Base-by-base conservation (phyloP, 2,113 vertebrate species). In the Lepus europaeus region DNA sequence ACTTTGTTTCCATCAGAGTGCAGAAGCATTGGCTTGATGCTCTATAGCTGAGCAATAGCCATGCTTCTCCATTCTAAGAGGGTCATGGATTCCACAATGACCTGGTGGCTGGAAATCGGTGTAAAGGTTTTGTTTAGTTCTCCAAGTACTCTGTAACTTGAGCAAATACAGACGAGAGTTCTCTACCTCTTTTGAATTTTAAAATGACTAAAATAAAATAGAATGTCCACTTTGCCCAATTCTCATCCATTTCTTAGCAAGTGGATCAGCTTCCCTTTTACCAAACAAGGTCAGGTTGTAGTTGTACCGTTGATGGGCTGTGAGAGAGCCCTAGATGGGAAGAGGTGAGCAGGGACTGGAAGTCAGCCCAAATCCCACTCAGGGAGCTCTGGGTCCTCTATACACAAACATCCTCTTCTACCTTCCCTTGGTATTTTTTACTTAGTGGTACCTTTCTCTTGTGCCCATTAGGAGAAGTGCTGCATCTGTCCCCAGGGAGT, bases 141-240 rank as follows among this genome's bases (percentile, higher is more conserved):
- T 51, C 29, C 11, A 20, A 92, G 39, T 64, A 51, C 23, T 80
- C 88, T 92, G 83, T 83, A 64, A 79, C 33, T 85, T 83, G 20
- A 76, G 49, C 6, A 89, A 93, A 95, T 36, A 91, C 17, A 91
- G 39, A 94, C 13, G 73, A 12, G 70, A 80, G 64, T 31, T 84
- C 74, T 63, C 76, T 5, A 66, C 49, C 45, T 86, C 63, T 66
- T 88, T 61, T 80, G 89, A 96, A 83, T 86, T 93, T 92, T 64
- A 86, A 95, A 91, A 85, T 81, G 45, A 39, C 31, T 27, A 59
- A 81, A 66, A 19, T 63, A 87, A 93, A 85, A 66, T 31, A 53
- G 49, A 92, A 53, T 69, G 72, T 64, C 66, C 31, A 51, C n/a
- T 88, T 51, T 94, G 14, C 49, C 53, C 2, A 22, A 3, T 53